Evolutionary conservation across 2,888 invertebrate genomes (phyloP), one percentile per base, ranked within the genome.

Genomic region (Cantharis rustica): DNA sequence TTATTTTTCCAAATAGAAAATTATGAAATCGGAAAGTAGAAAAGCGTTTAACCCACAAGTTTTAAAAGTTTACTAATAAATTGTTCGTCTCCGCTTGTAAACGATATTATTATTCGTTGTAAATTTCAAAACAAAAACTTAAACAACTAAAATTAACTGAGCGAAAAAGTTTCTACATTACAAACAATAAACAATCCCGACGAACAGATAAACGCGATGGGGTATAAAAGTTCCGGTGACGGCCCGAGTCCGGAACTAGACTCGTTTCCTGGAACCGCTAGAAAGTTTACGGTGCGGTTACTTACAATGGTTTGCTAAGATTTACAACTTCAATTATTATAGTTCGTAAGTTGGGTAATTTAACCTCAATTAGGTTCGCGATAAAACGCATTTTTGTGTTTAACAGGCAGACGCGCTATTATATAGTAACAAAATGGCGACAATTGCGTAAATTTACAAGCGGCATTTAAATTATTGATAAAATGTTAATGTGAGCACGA

Each of bases 191-290:
- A 79, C 80, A 80, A 80, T 80, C 75, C 73, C 78, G 75, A 66
- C 72, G 72, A 81, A 80, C 83, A 82, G 84, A 84, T 84, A 81
- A 84, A 84, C 81, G 84, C 79, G 82, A 79, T 80, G 82, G 82
- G 81, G 81, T 83, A 83, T 84, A 85, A 85, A 85, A 84, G 84
- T 84, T 84, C 84, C 84, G 83, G 84, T 79, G 82, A 82, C 81
- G 82, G 81, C 78, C 75, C 76, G 84, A 82, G 81, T 84, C 84
- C 85, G 84, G 84, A 85, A 85, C 83, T 79, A 80, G 79, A 83
- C 83, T 84, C 84, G 85, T 85, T 86, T 85, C 85, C 84, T 83
- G 83, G 80, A 81, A 82, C 82, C 82, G 80, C 82, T 81, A 83
- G 84, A 79, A 82, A 82, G 75, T 78, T 78, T 78, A 78, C 78